Evolutionary conservation across 1,140 invertebrate genomes (phyloP).

Genomic region (Eurosta solidaginis): DNA sequence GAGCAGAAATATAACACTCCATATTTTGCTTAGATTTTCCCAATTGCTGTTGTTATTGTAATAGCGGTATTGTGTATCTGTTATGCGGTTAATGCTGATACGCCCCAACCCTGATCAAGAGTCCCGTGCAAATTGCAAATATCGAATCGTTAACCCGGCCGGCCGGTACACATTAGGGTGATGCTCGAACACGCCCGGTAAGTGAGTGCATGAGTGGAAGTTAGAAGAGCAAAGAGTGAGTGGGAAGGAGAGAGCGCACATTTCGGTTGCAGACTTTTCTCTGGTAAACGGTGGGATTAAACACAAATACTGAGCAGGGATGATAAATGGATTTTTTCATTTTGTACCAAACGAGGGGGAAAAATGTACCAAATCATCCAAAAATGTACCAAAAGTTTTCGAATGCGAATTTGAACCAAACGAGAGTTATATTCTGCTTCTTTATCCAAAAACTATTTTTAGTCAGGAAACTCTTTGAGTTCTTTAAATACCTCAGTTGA

Average conservation of each 20-base stretch:
- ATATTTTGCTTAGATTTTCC: not conserved
- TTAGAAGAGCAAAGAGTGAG: not conserved
- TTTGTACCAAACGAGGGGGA: too few relatives aligned
- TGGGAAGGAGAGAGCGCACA: not conserved
- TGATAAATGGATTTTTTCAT: too few relatives aligned
- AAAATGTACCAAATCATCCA: too few relatives aligned
- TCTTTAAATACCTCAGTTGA: too few relatives aligned
- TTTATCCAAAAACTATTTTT: too few relatives aligned
- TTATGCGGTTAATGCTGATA: not conserved
- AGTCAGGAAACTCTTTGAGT: too few relatives aligned
- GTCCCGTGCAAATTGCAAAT: not conserved
- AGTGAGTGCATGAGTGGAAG: not conserved
- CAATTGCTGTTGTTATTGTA: not conserved
- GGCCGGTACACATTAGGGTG: not conserved
- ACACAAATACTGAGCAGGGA: too few relatives aligned
- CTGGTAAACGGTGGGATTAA: not conserved
- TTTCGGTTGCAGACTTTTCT: not conserved
- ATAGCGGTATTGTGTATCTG: not conserved
- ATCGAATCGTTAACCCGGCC: not conserved
- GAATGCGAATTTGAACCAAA: too few relatives aligned
- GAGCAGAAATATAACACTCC: not conserved
- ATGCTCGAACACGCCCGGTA: not conserved
- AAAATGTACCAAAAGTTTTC: too few relatives aligned
- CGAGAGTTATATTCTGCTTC: too few relatives aligned
- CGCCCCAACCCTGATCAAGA: slow-evolving; percentile 1